phyloP scores from a whole-genome alignment of 2,888 invertebrate genomes.

The Cerceris rybyensis region DNA sequence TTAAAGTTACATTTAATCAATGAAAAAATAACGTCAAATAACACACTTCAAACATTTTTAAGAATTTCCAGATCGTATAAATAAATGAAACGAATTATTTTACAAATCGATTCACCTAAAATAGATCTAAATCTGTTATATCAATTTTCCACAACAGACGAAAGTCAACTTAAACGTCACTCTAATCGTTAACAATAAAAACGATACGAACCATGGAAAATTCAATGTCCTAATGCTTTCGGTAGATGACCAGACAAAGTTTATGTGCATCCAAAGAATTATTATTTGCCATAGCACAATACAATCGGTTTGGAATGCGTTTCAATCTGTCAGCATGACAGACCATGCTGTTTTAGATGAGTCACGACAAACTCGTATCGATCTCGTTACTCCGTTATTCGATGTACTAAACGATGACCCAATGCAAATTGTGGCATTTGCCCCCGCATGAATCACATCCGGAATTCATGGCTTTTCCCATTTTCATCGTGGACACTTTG shows the following conservation, averaged over 20 bases:
- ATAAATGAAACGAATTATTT: no score
- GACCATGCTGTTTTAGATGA: constrained; percentile 22
- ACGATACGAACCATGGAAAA: no score
- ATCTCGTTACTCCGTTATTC: constrained; percentile 15
- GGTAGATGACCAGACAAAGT: background rate
- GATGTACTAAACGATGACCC: constrained; percentile 18
- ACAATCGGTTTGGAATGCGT: constrained; percentile 7
- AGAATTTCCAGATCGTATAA: no score
- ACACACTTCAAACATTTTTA: no score
- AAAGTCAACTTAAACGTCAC: no score
- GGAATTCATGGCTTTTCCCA: constrained; percentile 16
- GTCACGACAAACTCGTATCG: constrained; percentile 24
- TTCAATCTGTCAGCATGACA: constrained; percentile 23
- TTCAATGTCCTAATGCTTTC: no score
- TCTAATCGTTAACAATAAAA: no score
- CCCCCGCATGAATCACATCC: constrained; percentile 27
- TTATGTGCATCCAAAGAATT: background rate
- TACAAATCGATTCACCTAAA: no score
- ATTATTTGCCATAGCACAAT: background rate
- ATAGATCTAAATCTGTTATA: no score
- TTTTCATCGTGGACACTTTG: constrained; percentile 5
- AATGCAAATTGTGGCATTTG: constrained; percentile 32
- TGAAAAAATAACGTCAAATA: no score
- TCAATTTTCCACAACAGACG: no score
- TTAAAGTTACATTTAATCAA: no score